These are phyloP conservation scores for Anneissia japonica DNA, from an alignment of 35 echinoderm and acorn worm genomes.

Conservation along the genomic window DNA sequence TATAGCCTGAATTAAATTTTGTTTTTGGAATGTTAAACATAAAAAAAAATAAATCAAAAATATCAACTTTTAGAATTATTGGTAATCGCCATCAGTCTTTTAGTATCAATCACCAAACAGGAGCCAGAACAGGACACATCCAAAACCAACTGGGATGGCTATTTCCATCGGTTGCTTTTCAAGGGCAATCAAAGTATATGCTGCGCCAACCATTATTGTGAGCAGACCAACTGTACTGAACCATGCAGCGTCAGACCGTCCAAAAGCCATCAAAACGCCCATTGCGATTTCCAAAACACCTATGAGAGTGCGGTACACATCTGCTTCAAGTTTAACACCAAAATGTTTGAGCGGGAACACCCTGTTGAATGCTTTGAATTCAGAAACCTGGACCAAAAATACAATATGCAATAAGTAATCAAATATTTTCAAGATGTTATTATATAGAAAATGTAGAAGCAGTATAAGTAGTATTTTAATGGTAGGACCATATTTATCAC, in stretches of 20 bases:
- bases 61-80: too few species aligned
- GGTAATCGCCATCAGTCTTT: too few species aligned
- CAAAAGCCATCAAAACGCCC: slow-evolving; percentile 57
- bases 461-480: too few species aligned
- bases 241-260: slow-evolving; percentile 21
- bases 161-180: not conserved
- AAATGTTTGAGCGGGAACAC: slow-evolving; percentile 71
- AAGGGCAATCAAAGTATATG: slow-evolving; percentile 31
- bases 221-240: slow-evolving; percentile 47
- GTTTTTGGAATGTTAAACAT: too few species aligned
- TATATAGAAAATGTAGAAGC: not conserved
- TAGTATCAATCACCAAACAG: not conserved
- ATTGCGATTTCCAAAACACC: slow-evolving; percentile 42
- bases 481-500: too few species aligned
- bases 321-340: slow-evolving; percentile 45
- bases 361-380: slow-evolving; percentile 19
- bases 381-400: slow-evolving; percentile 17
- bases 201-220: slow-evolving; percentile 36
- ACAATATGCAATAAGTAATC: not conserved
- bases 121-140: not conserved
- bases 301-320: slow-evolving; percentile 44
- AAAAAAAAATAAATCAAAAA: too few species aligned
- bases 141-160: not conserved
- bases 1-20: too few species aligned
- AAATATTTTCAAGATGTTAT: not conserved